These are phyloP conservation scores for Climacteris rufus DNA, from an alignment of 2,113 vertebrate species.

Conservation along the genomic window DNA sequence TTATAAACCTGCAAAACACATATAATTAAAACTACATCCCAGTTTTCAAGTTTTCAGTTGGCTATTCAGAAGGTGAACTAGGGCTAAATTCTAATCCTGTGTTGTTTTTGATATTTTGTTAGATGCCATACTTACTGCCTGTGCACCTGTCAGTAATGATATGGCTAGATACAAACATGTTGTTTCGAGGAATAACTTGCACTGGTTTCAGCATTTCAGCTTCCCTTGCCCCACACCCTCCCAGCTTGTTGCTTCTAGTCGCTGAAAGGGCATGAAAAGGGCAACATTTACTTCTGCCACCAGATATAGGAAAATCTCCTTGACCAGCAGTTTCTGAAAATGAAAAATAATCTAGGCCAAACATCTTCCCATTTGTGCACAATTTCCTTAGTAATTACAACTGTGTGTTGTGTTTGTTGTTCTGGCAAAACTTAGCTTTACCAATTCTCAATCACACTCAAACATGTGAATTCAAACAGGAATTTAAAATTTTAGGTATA, in stretches of 20 bases:
- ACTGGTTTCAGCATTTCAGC: background rate
- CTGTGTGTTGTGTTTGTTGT: fast-evolving
- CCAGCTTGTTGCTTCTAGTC: background rate
- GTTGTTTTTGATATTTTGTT: background rate
- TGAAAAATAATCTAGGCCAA: background rate
- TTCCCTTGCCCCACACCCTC: background rate
- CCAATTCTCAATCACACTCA: background rate
- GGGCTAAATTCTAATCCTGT: background rate
- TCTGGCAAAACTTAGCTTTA: background rate
- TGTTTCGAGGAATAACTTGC: background rate
- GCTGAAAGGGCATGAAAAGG: background rate
- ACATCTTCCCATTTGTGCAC: background rate
- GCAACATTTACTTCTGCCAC: background rate
- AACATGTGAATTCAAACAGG: background rate
- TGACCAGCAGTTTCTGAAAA: background rate
- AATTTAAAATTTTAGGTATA: background rate
- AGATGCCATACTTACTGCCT: background rate
- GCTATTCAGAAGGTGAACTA: background rate
- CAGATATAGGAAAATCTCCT: background rate
- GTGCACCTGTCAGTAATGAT: background rate
- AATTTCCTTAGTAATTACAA: background rate
- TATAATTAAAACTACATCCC: background rate
- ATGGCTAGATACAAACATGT: background rate
- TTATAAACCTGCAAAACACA: background rate
- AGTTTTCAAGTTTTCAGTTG: background rate